These are phyloP conservation scores for Diaperis boleti DNA, from an alignment of 2,888 invertebrate genomes.

Conservation along the genomic window DNA sequence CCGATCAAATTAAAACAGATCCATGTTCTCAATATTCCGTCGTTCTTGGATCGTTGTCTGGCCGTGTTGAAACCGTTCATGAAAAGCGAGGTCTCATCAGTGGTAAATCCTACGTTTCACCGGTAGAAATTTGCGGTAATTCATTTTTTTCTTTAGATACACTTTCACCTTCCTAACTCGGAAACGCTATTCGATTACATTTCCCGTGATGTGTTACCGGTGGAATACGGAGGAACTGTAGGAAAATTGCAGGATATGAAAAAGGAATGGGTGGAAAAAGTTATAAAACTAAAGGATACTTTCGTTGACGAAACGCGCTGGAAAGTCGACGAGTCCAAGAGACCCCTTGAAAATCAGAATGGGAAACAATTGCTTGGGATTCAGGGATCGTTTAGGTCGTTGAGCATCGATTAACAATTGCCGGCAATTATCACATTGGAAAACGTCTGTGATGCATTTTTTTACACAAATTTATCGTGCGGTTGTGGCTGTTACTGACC, in stretches of 20 bases:
- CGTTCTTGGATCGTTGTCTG: slow-evolving; percentile 75
- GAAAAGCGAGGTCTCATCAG: slow-evolving; percentile 74
- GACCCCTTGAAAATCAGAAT: slow-evolving; percentile 62
- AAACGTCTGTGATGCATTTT: background rate
- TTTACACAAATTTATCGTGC: too few relatives aligned
- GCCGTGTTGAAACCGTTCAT: slow-evolving; percentile 75
- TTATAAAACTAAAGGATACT: slow-evolving; percentile 72
- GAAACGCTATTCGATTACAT: slow-evolving; percentile 74
- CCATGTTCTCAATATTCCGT: slow-evolving; percentile 75
- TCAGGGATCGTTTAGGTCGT: slow-evolving; percentile 72
- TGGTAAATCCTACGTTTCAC: slow-evolving; percentile 67
- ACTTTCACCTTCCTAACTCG: slow-evolving; percentile 78
- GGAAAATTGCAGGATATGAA: slow-evolving; percentile 74
- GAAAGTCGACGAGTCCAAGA: slow-evolving; percentile 71
- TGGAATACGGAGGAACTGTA: slow-evolving; percentile 77
- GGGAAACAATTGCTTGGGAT: slow-evolving; percentile 59
- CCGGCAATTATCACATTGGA: slow-evolving; percentile 12
- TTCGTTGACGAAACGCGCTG: slow-evolving; percentile 70
- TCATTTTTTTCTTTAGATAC: slow-evolving; percentile 68
- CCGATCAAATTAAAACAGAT: slow-evolving; percentile 76
- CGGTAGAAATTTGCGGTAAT: slow-evolving; percentile 13
- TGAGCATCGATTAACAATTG: slow-evolving; percentile 63
- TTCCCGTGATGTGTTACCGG: slow-evolving; percentile 74
- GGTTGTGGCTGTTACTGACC: too few relatives aligned
- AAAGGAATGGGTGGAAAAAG: slow-evolving; percentile 71